These are phyloP conservation scores for Magallana gigas DNA, from an alignment of 1,140 invertebrate genomes.

Conservation along the genomic window DNA sequence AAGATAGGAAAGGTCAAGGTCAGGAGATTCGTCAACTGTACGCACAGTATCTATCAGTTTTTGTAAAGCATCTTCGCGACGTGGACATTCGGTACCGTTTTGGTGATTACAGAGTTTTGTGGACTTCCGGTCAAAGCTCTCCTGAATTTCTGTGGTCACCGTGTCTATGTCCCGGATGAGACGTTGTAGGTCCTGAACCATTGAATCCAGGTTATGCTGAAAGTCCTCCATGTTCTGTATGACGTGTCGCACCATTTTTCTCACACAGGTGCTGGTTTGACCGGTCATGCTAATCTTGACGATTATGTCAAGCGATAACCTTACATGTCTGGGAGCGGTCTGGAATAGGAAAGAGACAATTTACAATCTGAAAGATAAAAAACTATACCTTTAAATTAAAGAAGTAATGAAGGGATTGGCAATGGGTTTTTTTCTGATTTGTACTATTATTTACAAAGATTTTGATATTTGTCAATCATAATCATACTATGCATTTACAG, in stretches of 20 bases:
- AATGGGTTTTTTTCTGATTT: too few species aligned
- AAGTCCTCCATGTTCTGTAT: slow-evolving; percentile 49
- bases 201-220: slow-evolving; percentile 44
- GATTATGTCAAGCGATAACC: background rate
- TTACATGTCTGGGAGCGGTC: background rate
- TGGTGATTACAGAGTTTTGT: background rate
- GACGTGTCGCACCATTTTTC: slow-evolving; percentile 50
- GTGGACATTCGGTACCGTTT: background rate
- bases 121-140: slow-evolving; percentile 25
- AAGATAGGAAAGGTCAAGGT: slow-evolving; percentile 33
- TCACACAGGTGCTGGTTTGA: background rate
- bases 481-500: too few species aligned
- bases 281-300: background rate
- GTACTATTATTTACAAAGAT: too few species aligned
- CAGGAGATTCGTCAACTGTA: slow-evolving; percentile 41
- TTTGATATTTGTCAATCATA: too few species aligned
- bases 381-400: too few species aligned
- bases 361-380: too few species aligned
- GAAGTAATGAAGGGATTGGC: too few species aligned
- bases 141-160: slow-evolving; percentile 47
- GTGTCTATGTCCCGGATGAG: slow-evolving; percentile 49
- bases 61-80: background rate
- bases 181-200: slow-evolving; percentile 43
- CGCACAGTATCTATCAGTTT: background rate
- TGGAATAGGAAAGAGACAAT: background rate